Percentiles rank a stretch among this genome's conserved stretches.
Conservation (phyloP, 1,140 invertebrate species). For the Brachionus plicatilis region DNA sequence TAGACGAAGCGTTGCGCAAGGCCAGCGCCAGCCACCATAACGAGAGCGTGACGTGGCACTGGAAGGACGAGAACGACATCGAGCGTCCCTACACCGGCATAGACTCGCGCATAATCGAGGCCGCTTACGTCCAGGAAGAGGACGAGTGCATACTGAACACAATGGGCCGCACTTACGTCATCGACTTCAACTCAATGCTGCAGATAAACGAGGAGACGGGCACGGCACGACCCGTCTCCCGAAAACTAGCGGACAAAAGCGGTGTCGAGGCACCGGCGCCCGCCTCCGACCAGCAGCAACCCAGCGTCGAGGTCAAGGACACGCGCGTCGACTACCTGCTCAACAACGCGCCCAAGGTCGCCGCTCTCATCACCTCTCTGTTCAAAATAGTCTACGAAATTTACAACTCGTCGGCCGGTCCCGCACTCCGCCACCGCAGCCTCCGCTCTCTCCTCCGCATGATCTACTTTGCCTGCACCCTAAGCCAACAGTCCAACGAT, state of each 20-base stretch:
- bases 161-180: slow-evolving; percentile 71
- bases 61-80: slow-evolving; percentile 45
- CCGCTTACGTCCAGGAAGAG: slow-evolving; percentile 45
- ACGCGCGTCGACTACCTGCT: slow-evolving; percentile 65
- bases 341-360: slow-evolving; percentile 66
- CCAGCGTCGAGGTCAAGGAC: slow-evolving; percentile 49
- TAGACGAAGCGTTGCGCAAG: neutral
- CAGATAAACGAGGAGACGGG: slow-evolving; percentile 97
- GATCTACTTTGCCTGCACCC: slow-evolving; percentile 77
- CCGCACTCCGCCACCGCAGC: slow-evolving; percentile 91
- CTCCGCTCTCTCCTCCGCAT: slow-evolving; percentile 86
- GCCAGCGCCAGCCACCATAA: neutral
- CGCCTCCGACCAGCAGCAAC: neutral
- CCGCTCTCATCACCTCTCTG: slow-evolving; percentile 75
- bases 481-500: neutral
- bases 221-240: slow-evolving; percentile 79
- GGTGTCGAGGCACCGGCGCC: neutral
- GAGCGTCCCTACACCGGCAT: slow-evolving; percentile 32
- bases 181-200: slow-evolving; percentile 93
- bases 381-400: slow-evolving; percentile 87
- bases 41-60: neutral
- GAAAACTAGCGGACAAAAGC: slow-evolving; percentile 48
- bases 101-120: slow-evolving; percentile 3
- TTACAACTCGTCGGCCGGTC: slow-evolving; percentile 91
- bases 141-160: slow-evolving; percentile 6